Conservation (phyloP, 2,888 invertebrate genomes). For the Lepetodrilus schrolli region DNA sequence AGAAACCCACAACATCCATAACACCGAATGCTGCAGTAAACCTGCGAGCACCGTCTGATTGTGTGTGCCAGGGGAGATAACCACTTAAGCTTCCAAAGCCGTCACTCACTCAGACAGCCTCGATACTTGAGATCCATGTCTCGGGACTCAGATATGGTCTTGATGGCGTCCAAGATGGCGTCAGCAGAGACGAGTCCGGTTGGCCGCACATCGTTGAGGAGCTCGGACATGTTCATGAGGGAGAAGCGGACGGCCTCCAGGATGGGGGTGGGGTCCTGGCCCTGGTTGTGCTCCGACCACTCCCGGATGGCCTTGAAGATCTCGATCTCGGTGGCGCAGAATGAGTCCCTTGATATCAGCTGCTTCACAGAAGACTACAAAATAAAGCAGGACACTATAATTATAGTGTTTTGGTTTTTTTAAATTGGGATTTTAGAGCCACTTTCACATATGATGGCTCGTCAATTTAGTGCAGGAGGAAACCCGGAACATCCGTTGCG, state of each 20-base stretch:
- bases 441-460: no score
- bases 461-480: no score
- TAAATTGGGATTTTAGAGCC: no score
- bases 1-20: no score
- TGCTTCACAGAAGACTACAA: constrained; percentile 83
- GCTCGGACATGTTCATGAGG: constrained; percentile 89
- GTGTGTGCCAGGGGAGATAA: no score
- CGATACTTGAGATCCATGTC: constrained; percentile 88
- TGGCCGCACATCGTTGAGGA: constrained; percentile 91
- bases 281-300: constrained; percentile 89
- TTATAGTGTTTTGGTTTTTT: no score
- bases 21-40: no score
- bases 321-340: constrained; percentile 95
- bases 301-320: constrained; percentile 92
- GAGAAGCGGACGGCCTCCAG: constrained; percentile 82
- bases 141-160: constrained; percentile 86
- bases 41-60: no score
- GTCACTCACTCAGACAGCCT: constrained; percentile 78
- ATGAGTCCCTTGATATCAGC: constrained; percentile 91
- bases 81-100: no score
- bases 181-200: constrained; percentile 91
- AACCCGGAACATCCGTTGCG: no score
- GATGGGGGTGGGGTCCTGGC: constrained; percentile 76
- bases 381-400: no score
- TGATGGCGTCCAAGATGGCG: constrained; percentile 93